Base-by-base conservation (phyloP, 2,888 invertebrate species). In the Agriopis marginaria region DNA sequence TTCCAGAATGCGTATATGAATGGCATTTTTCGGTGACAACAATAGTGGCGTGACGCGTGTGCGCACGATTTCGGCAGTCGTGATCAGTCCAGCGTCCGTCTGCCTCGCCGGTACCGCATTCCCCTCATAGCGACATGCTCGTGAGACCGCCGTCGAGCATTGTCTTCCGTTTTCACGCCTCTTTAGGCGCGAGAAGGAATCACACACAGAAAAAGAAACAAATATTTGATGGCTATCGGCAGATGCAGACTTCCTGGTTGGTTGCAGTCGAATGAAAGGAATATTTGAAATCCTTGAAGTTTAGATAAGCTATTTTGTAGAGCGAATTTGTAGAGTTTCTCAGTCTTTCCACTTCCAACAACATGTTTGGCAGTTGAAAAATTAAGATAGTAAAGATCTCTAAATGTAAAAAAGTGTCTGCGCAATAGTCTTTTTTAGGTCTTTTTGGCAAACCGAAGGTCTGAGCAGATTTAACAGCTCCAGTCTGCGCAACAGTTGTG, bases 81-180 rank as follows among this genome's bases (percentile, higher is more conserved):
- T 85, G 86, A 82, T 80, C 79, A 58, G 64, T 63, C 67, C 66
- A 60, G 58, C 50, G 49, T 56, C 60, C 61, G 53, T 49, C 55
- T 56, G 55, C 50, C 50, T 50, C 50, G 53, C 2, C 60, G 62
- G 56, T 45, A 56, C 66, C 64, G 70, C 88, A 91, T 93, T 92
- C 90, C 84, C 82, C 72, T 78, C 89, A 90, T 90, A 89, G 88
- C 90, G 88, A 87, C 87, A 86, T 89, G 91, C 87, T 88, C 91
- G 90, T 88, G 90, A 85, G 81, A 78, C 77, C 74, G 80, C 71
- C 78, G 79, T 83, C 75, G 79, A 77, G 78, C 82, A 83, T 89
- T 88, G 88, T 88, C 84, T 88, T 84, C 88, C 75, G 82, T 85
- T 85, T 87, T 86, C 86, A 89, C 86, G 87, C 82, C 75, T 80